A percentile compares a stretch with the other conserved stretches of the same genome.
Evolutionary conservation across 2,888 invertebrate genomes (phyloP).

Genomic region (Prionchulus punctatus): DNA sequence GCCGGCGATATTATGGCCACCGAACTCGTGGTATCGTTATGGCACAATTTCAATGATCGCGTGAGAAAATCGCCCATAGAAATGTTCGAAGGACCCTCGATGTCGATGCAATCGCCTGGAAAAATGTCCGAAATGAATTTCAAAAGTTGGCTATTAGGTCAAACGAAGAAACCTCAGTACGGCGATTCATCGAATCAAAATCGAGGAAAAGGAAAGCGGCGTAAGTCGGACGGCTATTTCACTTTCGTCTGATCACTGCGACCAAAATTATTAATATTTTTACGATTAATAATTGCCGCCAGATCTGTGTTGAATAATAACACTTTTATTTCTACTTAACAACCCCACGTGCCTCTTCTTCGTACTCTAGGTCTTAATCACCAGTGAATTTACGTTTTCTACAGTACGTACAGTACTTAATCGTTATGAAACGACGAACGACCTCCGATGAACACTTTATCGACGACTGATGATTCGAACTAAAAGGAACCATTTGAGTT

Average conservation of each 20-base stretch:
- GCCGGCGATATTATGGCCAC: constrained; percentile 33
- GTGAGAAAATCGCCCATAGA: constrained; percentile 26
- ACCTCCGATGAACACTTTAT: too few species aligned
- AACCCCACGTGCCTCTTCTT: too few species aligned
- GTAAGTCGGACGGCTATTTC: constrained; percentile 33
- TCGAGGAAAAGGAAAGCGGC: constrained; percentile 25
- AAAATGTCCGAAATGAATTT: constrained; percentile 30
- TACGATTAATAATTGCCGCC: too few species aligned
- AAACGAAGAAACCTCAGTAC: constrained; percentile 23
- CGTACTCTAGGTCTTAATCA: too few species aligned
- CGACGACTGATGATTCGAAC: too few species aligned
- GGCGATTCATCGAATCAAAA: constrained; percentile 29
- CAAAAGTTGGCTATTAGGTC: constrained; percentile 25
- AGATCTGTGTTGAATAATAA: too few species aligned
- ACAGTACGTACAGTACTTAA: too few species aligned
- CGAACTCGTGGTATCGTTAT: constrained; percentile 29
- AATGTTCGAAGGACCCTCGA: constrained; percentile 31
- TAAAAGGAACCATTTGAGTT: too few species aligned
- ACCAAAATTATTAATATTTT: too few species aligned
- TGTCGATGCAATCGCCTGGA: constrained; percentile 20
- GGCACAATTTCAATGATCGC: constrained; percentile 33
- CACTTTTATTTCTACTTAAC: too few species aligned
- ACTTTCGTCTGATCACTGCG: constrained; percentile 34
- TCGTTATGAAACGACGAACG: too few species aligned
- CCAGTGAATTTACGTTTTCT: too few species aligned